A percentile compares a stretch with the other conserved stretches of the same genome.
These are phyloP conservation scores for Palythoa grandis DNA, from an alignment of 92 coral and sea anemone genomes.

Conservation along the genomic window DNA sequence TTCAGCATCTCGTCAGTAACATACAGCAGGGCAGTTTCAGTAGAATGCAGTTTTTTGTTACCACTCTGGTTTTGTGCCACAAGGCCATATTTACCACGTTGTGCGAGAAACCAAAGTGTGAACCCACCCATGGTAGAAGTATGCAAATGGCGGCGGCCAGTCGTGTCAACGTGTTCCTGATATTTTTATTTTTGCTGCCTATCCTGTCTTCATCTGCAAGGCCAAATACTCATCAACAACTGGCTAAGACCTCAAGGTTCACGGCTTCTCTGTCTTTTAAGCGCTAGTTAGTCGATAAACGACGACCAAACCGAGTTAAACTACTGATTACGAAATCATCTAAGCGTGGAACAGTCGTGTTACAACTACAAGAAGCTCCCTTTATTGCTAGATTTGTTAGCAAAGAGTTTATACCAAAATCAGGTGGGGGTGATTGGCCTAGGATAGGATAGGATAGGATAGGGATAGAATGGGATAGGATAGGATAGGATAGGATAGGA, in stretches of 20 bases:
- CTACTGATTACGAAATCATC: slow-evolving; percentile 12
- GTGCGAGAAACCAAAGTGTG: too few relatives aligned
- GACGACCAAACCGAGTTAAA: background rate
- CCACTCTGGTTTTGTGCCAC: too few relatives aligned
- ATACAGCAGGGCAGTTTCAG: too few relatives aligned
- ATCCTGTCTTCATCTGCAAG: background rate
- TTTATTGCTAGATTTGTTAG: slow-evolving; percentile 4
- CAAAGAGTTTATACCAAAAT: slow-evolving; percentile 1
- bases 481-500: too few relatives aligned
- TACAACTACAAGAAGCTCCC: slow-evolving; percentile 1
- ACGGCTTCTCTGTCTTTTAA: background rate
- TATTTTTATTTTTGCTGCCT: background rate
- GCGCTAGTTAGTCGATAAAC: background rate
- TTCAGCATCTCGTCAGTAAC: too few relatives aligned
- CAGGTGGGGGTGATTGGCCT: too few relatives aligned
- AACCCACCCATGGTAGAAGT: too few relatives aligned
- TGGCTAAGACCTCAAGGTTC: background rate
- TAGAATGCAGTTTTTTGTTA: too few relatives aligned
- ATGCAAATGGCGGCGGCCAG: slow-evolving; percentile 22
- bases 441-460: too few relatives aligned
- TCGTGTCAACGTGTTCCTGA: slow-evolving; percentile 13
- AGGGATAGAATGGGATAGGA: too few relatives aligned
- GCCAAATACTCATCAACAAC: background rate
- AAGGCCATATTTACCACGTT: too few relatives aligned
- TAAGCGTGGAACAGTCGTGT: background rate